Evolutionary conservation across 1,140 invertebrate genomes (phyloP).

Genomic region (Babylonia areolata): DNA sequence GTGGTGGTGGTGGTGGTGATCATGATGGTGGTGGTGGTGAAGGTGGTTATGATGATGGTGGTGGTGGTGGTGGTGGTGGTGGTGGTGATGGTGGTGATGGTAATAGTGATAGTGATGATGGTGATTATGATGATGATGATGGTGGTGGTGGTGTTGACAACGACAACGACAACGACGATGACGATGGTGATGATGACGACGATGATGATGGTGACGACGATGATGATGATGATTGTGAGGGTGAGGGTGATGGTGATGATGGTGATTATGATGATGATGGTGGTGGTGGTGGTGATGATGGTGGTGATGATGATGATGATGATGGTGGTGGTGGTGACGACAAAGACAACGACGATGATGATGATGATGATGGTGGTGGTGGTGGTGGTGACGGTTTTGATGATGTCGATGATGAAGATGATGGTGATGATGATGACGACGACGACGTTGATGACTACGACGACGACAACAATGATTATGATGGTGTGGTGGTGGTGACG

Average conservation of each 20-base stretch:
- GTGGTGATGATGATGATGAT: neutral
- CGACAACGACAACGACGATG: neutral
- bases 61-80: neutral
- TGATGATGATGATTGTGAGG: neutral
- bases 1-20: neutral
- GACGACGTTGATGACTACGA: slow-evolving; percentile 31
- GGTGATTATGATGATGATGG: slow-evolving; percentile 18
- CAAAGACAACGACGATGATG: neutral
- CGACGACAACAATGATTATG: slow-evolving; percentile 44
- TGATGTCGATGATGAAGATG: neutral
- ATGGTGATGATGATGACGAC: neutral
- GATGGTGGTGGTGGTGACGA: neutral
- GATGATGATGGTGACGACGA: neutral
- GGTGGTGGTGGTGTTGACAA: neutral
- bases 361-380: neutral
- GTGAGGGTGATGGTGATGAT: neutral
- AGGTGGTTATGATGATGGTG: neutral
- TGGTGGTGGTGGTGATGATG: neutral
- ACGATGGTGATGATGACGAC: neutral
- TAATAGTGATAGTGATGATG: neutral
- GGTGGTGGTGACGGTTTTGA: neutral
- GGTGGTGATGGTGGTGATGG: neutral
- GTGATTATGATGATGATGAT: neutral
- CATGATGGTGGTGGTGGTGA: neutral
- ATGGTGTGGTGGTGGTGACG: slow-evolving; percentile 38